Evolutionary conservation across 2,113 vertebrate genomes (phyloP).

Genomic region (human (Homo sapiens)): GRCh38 chrX:121055501-121056000

Average conservation of each 20-base stretch:
- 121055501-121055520: neutral
- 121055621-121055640: neutral
- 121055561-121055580: neutral
- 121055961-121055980: neutral
- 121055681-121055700: neutral
- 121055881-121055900: constrained; percentile 28
- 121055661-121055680: neutral
- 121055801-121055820: neutral
- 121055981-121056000: neutral
- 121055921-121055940: neutral
- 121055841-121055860: neutral
- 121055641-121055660: neutral
- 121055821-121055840: neutral
- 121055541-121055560: neutral
- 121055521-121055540: neutral
- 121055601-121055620: neutral
- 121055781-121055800: neutral
- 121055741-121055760: neutral
- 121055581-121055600: constrained; percentile 20
- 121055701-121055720: neutral
- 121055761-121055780: neutral
- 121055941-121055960: constrained; percentile 21
- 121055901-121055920: neutral
- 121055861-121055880: neutral
- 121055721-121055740: neutral